These are phyloP conservation scores for Carpatolechia fugitivella DNA, from an alignment of 2,888 invertebrate species.

Conservation along the genomic window DNA sequence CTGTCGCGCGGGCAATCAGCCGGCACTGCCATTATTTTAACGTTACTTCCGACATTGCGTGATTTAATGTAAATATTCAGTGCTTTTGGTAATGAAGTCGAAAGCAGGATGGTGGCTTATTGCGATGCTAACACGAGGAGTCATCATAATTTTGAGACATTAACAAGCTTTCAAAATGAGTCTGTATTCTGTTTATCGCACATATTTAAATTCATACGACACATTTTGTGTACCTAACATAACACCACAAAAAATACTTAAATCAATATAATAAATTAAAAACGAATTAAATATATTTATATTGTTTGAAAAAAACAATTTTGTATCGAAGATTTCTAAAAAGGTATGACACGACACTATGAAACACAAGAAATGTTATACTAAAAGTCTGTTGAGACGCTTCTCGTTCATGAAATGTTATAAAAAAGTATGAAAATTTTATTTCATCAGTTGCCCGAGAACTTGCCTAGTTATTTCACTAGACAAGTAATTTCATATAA, in stretches of 20 bases:
- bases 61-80: conserved; percentile 31
- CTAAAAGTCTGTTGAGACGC: background rate
- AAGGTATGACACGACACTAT: too few relatives aligned
- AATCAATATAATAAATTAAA: too few relatives aligned
- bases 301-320: too few relatives aligned
- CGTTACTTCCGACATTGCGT: conserved; percentile 41
- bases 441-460: background rate
- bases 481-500: conserved; percentile 43
- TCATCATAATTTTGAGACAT: background rate
- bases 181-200: too few relatives aligned
- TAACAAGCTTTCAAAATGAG: background rate
- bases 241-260: too few relatives aligned
- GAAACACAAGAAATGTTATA: background rate
- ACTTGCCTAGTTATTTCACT: conserved; percentile 19
- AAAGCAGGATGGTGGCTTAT: conserved; percentile 7
- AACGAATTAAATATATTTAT: too few relatives aligned
- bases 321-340: too few relatives aligned
- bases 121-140: conserved; percentile 7
- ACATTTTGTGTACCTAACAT: too few relatives aligned
- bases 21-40: conserved; percentile 40
- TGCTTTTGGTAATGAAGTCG: conserved; percentile 19
- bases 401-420: background rate
- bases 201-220: too few relatives aligned
- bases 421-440: background rate
- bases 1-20: conserved; percentile 42